Conservation (phyloP, 2,888 invertebrate genomes). For the Glaucopsyche alexis region DNA sequence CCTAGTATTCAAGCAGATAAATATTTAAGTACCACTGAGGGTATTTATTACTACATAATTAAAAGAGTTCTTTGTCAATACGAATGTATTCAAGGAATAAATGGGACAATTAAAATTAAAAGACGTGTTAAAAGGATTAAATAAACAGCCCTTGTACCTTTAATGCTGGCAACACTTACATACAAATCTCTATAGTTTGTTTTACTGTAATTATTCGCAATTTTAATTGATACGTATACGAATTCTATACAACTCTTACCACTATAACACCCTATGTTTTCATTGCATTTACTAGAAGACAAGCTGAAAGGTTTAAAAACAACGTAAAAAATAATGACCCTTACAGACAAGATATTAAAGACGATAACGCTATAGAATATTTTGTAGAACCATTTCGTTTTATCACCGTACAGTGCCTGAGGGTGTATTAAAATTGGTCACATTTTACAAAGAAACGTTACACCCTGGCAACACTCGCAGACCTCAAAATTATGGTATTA, state of each 20-base stretch:
- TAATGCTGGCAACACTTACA: slow-evolving; percentile 10
- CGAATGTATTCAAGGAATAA: not conserved
- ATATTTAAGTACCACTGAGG: too few relatives aligned
- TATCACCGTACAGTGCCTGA: slow-evolving; percentile 37
- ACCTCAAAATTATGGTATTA: slow-evolving; percentile 64
- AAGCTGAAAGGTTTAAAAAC: slow-evolving; percentile 39
- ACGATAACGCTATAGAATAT: slow-evolving; percentile 18
- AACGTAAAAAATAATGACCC: slow-evolving; percentile 27
- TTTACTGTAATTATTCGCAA: slow-evolving; percentile 57
- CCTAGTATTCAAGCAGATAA: too few relatives aligned
- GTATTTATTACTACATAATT: too few relatives aligned
- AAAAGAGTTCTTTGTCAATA: not conserved
- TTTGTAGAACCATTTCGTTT: slow-evolving; percentile 28
- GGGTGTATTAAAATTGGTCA: slow-evolving; percentile 56
- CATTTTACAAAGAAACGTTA: slow-evolving; percentile 54
- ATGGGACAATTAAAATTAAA: not conserved
- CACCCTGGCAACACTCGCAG: slow-evolving; percentile 54
- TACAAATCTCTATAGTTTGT: slow-evolving; percentile 51
- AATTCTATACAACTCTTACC: slow-evolving; percentile 64
- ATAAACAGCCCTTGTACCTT: not conserved
- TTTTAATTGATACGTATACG: slow-evolving; percentile 58
- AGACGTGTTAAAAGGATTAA: slow-evolving; percentile 10
- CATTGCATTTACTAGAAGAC: slow-evolving; percentile 41
- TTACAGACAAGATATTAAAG: slow-evolving; percentile 12
- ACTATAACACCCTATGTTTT: slow-evolving; percentile 45